Conservation (phyloP, 2,113 vertebrate species). For the Caracal caracal region DNA sequence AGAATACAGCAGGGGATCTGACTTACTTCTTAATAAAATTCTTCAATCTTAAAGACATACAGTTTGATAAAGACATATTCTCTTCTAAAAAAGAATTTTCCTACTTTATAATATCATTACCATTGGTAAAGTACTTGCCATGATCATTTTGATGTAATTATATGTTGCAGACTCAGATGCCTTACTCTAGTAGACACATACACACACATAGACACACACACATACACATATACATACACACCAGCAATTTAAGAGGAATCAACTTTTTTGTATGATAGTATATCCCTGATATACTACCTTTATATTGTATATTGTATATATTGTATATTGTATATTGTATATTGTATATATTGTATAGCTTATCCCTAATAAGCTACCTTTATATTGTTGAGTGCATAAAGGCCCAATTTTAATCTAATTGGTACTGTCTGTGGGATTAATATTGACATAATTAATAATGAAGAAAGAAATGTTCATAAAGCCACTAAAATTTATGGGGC, state of each 20-base stretch:
- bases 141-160: background rate
- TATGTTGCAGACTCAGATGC: background rate
- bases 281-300: background rate
- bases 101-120: background rate
- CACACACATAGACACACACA: background rate
- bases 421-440: background rate
- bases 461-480: background rate
- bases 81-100: background rate
- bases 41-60: background rate
- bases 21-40: background rate
- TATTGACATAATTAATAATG: background rate
- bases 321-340: too few relatives aligned
- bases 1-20: rapidly evolving
- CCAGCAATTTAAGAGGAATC: background rate
- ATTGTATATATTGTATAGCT: too few relatives aligned
- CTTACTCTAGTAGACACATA: background rate
- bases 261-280: background rate
- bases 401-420: background rate
- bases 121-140: background rate
- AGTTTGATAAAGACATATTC: background rate
- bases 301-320: too few relatives aligned
- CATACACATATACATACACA: background rate
- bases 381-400: background rate
- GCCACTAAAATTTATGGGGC: background rate
- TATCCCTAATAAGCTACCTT: background rate